Evolutionary conservation across 2,888 invertebrate genomes (phyloP).

Genomic region (Hypomecis punctinalis): DNA sequence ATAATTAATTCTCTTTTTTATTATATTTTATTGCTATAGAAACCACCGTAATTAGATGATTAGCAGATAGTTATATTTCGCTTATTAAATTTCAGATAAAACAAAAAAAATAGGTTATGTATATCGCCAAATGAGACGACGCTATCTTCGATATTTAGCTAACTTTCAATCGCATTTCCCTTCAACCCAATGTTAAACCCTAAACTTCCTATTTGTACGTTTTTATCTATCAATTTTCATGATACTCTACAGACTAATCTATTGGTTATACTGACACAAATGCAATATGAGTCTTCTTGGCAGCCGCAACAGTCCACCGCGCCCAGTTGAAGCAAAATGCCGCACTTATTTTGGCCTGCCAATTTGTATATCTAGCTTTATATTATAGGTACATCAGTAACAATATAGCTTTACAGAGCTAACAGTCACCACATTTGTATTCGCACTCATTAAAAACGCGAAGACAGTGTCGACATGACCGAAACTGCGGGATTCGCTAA

Average conservation of each 20-base stretch:
- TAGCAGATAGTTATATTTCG: too few relatives aligned
- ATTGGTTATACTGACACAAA: conserved; percentile 59
- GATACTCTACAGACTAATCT: conserved; percentile 31
- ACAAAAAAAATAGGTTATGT: too few relatives aligned
- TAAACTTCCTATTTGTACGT: conserved; percentile 19
- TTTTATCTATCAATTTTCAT: conserved; percentile 12
- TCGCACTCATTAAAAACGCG: conserved; percentile 51
- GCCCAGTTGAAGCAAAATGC: conserved; percentile 84
- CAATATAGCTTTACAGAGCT: conserved; percentile 54
- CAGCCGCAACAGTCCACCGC: conserved; percentile 64
- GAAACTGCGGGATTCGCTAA: conserved; percentile 42
- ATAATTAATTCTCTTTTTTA: too few relatives aligned
- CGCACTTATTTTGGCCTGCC: conserved; percentile 84
- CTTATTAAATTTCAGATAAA: too few relatives aligned
- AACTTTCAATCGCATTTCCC: conserved; percentile 7
- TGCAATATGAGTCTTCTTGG: conserved; percentile 82
- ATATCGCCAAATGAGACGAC: too few relatives aligned
- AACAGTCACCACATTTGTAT: conserved; percentile 51
- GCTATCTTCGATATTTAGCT: background rate
- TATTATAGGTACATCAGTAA: conserved; percentile 50
- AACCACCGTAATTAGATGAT: too few relatives aligned
- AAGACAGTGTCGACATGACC: conserved; percentile 53
- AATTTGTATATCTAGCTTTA: conserved; percentile 73
- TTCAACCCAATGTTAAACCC: conserved; percentile 7
- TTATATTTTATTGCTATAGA: too few relatives aligned